These are phyloP conservation scores for Cacatua alba DNA, from an alignment of 2,113 vertebrate genomes.

Conservation along the genomic window DNA sequence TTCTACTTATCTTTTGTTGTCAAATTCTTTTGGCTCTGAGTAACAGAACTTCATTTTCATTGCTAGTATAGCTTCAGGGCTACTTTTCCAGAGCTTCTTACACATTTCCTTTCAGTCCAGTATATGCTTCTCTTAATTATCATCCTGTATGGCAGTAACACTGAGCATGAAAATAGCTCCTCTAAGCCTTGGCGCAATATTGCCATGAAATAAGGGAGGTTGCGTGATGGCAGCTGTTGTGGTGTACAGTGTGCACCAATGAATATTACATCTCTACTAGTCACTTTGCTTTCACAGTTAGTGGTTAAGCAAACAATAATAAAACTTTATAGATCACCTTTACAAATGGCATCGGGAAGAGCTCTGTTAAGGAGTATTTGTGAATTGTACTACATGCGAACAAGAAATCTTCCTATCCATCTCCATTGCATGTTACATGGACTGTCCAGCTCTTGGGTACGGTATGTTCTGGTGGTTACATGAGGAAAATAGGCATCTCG, in stretches of 20 bases:
- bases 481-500: not conserved
- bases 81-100: not conserved
- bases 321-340: not conserved
- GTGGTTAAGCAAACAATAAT: not conserved
- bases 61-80: constrained; percentile 4
- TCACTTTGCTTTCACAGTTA: not conserved
- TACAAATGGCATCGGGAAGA: not conserved
- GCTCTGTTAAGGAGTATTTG: not conserved
- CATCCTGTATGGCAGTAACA: not conserved
- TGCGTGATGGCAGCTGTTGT: not conserved
- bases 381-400: not conserved
- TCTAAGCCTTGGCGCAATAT: not conserved
- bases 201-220: not conserved
- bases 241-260: not conserved
- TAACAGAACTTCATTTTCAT: constrained; percentile 2
- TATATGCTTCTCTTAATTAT: not conserved
- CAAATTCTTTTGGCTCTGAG: not conserved
- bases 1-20: not conserved
- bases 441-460: not conserved
- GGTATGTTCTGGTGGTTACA: not conserved
- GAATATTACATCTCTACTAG: not conserved
- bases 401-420: not conserved
- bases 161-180: not conserved
- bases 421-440: not conserved
- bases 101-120: not conserved